A percentile compares a stretch with the other conserved stretches of the same genome.
phyloP scores from a whole-genome alignment of 2,888 invertebrate genomes.

The Hypercompe scribonia region DNA sequence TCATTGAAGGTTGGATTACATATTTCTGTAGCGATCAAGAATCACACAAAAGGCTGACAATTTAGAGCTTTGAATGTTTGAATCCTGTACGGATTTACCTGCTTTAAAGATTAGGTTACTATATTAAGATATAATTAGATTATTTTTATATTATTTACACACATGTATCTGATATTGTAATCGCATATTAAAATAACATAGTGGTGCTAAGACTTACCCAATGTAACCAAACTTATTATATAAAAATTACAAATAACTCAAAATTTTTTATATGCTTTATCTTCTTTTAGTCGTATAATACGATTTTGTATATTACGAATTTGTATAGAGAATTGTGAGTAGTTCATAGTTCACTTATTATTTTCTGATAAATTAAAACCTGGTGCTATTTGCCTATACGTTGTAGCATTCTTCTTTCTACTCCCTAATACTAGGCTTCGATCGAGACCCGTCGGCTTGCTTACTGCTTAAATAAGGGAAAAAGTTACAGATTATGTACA shows the following conservation, averaged over 20 bases:
- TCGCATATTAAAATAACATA: constrained; percentile 34
- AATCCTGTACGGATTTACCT: constrained; percentile 27
- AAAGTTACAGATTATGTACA: no score
- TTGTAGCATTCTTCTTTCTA: no score
- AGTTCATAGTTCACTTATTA: neutral
- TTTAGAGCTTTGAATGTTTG: neutral
- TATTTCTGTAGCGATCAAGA: neutral
- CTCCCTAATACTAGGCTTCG: no score
- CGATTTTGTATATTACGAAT: neutral
- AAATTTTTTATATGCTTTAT: neutral
- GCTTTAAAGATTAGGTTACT: constrained; percentile 28
- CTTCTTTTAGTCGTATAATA: neutral
- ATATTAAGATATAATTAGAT: constrained; percentile 24
- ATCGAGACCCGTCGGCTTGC: no score
- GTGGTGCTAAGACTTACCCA: constrained; percentile 57
- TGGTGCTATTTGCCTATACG: neutral
- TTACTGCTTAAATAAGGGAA: no score
- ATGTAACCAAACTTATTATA: constrained; percentile 42
- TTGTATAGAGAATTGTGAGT: neutral
- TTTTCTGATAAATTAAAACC: neutral
- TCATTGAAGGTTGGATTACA: neutral
- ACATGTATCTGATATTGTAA: constrained; percentile 49
- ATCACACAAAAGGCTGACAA: neutral
- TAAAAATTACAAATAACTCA: constrained; percentile 10
- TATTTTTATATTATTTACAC: constrained; percentile 43